Base-by-base conservation (phyloP, 1,140 invertebrate species). In the Dendrolimus kikuchii region DNA sequence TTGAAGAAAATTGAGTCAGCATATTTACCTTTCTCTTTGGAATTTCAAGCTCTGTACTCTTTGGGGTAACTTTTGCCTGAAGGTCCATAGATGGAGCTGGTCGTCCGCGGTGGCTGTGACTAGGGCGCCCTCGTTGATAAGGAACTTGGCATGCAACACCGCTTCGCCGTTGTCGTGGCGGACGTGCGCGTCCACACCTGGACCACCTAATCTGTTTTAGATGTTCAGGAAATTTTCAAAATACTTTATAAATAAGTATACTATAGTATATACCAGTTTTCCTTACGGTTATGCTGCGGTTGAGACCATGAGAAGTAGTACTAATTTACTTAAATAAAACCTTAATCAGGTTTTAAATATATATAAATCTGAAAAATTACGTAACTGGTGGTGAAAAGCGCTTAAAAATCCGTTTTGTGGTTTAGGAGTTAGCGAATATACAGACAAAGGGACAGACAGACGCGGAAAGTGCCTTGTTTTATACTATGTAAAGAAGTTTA, bases 1-100 rank as follows among this genome's bases (percentile, higher is more conserved):
- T 2, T 45, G 23, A 45, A 45, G 23, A 6, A n/a, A 45, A 45
- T 9, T 45, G 23, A 5, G 7, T 5, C n/a, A 45, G 43, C 5
- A 47, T 36, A 77, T 90, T 89, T 88, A 98, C 96, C 94, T 95
- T 91, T 99, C 98, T 81, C 96, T 92, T 86, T 98, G 95, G 88
- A 99, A 99, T 88, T 98, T 98, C 69, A 99, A 92, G 64, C 95
- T 95, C 87, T 99, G 97, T 57, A 98, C 94, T 72, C 99, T 92
- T 86, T 98, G 96, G 43, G 97, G 97, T 61, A 90, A 91, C 89
- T 99, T 99, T 89, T 98, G 96, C 60, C 96, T 90, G 88, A 98
- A 97, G 90, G 96, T 99, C 98, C 98, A 99, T 60, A 99, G 90
- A 88, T 99, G 97, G 47, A 99, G 86, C 61, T 92, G 94, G 87